phyloP scores from a whole-genome alignment of 2,888 invertebrate genomes.

The Caenorhabditis sp. region DNA sequence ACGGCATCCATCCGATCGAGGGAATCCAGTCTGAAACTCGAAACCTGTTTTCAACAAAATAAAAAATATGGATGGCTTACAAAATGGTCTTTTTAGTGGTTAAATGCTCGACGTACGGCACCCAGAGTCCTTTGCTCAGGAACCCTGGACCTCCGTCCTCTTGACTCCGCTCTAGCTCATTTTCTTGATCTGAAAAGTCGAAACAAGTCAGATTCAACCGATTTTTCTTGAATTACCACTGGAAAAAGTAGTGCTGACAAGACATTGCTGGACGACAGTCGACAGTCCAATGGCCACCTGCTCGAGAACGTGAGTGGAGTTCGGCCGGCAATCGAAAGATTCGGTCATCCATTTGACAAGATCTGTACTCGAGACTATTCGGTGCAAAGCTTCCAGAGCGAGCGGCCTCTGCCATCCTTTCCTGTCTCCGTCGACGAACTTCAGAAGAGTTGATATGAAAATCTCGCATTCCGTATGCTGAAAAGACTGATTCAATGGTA shows the following conservation, averaged over 20 bases:
- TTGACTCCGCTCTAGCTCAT: conserved; percentile 60
- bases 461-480: conserved; percentile 96
- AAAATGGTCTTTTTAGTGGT: conserved; percentile 64
- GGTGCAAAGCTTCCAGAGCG: conserved; percentile 94
- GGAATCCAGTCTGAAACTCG: conserved; percentile 89
- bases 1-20: conserved; percentile 95
- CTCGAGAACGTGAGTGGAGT: conserved; percentile 84
- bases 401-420: conserved; percentile 95
- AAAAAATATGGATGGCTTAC: conserved; percentile 26
- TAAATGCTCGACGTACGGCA: conserved; percentile 64
- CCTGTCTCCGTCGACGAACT: conserved; percentile 96
- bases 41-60: not conserved
- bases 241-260: conserved; percentile 57
- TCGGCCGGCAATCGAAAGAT: conserved; percentile 93
- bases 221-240: too few species aligned
- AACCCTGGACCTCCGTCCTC: conserved; percentile 66
- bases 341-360: conserved; percentile 87
- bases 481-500: too few species aligned
- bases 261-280: conserved; percentile 91
- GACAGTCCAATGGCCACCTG: conserved; percentile 95
- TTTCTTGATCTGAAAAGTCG: conserved; percentile 56
- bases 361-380: conserved; percentile 82
- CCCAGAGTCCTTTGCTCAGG: conserved; percentile 58
- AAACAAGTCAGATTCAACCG: too few species aligned
- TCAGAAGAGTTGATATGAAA: conserved; percentile 94